Evolutionary conservation across 2,113 vertebrate genomes (phyloP).

Genomic region (Sakesphorus luctuosus): DNA sequence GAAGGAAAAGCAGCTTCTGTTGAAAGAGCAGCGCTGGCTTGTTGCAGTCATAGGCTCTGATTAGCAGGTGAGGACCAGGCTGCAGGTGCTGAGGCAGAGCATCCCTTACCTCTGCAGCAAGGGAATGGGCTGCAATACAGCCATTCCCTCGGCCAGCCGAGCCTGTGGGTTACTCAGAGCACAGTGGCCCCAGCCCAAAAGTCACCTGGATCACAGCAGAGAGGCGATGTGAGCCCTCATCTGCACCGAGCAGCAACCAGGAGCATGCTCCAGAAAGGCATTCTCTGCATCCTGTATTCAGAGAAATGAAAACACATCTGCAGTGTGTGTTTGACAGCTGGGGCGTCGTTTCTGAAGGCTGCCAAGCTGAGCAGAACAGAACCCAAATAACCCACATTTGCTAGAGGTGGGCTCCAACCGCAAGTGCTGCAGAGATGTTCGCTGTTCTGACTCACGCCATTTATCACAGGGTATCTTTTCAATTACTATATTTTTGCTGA

Average conservation of each 20-base stretch:
- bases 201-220: rapidly evolving
- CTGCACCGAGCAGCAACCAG: background rate
- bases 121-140: background rate
- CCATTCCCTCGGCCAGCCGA: background rate
- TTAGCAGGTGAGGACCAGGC: rapidly evolving
- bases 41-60: background rate
- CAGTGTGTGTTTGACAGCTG: background rate
- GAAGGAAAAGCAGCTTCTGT: background rate
- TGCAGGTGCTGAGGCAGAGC: background rate
- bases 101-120: background rate
- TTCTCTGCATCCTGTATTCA: background rate
- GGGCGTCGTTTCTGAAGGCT: background rate
- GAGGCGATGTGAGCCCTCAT: rapidly evolving
- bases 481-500: background rate
- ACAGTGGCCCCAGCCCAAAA: background rate
- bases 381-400: background rate
- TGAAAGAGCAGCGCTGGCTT: rapidly evolving
- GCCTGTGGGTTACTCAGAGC: background rate
- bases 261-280: background rate
- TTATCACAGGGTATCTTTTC: background rate
- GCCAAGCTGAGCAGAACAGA: background rate
- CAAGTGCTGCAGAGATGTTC: background rate
- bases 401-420: background rate
- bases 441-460: rapidly evolving
- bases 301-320: background rate